Evolutionary conservation across 2,797 vertebrate genomes (phyloP).

Genomic region (Peromyscus melanophrys): DNA sequence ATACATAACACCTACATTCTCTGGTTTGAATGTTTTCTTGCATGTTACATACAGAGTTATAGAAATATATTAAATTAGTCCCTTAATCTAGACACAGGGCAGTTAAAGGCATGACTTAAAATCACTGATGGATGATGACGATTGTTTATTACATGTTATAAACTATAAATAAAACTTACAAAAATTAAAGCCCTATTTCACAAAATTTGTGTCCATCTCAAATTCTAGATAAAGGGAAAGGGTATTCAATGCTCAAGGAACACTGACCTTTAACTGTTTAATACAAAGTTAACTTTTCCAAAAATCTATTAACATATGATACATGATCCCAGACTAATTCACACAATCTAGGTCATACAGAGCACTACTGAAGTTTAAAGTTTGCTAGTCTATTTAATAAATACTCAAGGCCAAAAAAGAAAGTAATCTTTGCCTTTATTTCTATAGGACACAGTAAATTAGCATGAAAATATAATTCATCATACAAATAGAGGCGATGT

Average conservation of each 20-base stretch:
- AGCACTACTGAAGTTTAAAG: slow-evolving; percentile 16
- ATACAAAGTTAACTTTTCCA: slow-evolving; percentile 33
- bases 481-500: neutral
- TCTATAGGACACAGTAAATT: slow-evolving; percentile 9
- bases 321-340: neutral
- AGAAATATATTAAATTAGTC: slow-evolving; percentile 20
- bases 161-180: slow-evolving; percentile 45
- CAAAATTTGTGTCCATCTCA: slow-evolving; percentile 20
- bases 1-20: neutral
- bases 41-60: neutral
- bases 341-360: neutral
- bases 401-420: neutral
- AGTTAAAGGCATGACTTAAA: slow-evolving; percentile 38
- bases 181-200: slow-evolving; percentile 49
- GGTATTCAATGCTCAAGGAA: neutral
- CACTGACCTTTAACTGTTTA: slow-evolving; percentile 27
- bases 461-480: slow-evolving; percentile 43
- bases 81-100: slow-evolving; percentile 47
- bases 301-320: neutral
- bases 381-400: neutral
- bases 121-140: slow-evolving; percentile 29
- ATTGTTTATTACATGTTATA: slow-evolving; percentile 4
- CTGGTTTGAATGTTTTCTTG: slow-evolving; percentile 30
- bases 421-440: slow-evolving; percentile 1
- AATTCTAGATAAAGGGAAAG: slow-evolving; percentile 58